Conservation (phyloP, 2,113 vertebrate genomes). For the Tricholaema leucomelas region DNA sequence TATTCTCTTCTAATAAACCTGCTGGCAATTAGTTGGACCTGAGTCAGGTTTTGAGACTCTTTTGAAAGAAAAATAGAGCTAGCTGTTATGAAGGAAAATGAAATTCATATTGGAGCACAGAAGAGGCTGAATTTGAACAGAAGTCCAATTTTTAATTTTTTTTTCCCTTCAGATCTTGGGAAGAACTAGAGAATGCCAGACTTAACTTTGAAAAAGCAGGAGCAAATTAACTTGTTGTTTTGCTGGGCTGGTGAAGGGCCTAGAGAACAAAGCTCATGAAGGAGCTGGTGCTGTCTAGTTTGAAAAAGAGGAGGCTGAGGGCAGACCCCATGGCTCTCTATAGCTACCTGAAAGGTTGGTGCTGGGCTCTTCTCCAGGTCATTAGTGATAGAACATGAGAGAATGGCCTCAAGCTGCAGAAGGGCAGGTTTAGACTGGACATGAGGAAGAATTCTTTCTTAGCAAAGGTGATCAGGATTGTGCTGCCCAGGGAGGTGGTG, state of each 20-base stretch:
- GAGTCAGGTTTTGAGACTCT: background rate
- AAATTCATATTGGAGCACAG: background rate
- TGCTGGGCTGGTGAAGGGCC: background rate
- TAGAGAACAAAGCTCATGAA: too few species aligned
- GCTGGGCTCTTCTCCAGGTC: too few species aligned
- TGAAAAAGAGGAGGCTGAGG: too few species aligned
- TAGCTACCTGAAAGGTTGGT: too few species aligned
- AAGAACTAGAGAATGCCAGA: background rate
- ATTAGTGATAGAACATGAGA: too few species aligned
- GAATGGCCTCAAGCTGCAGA: too few species aligned
- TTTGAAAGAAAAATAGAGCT: background rate
- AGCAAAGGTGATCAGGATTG: too few species aligned
- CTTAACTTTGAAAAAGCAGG: background rate
- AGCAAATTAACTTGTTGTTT: background rate
- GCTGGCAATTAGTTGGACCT: background rate
- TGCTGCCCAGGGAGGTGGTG: too few species aligned
- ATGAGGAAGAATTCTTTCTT: too few species aligned
- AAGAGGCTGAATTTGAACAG: background rate
- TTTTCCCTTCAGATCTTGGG: background rate
- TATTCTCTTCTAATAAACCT: slow-evolving; percentile 14
- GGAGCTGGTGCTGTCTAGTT: too few species aligned
- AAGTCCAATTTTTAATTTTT: background rate
- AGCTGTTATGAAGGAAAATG: background rate
- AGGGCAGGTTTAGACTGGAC: too few species aligned
- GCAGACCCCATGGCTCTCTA: too few species aligned